Evolutionary conservation across 37 sponge, comb jelly and placozoan species (phyloP).

Genomic region (Amphimedon queenslandica): DNA sequence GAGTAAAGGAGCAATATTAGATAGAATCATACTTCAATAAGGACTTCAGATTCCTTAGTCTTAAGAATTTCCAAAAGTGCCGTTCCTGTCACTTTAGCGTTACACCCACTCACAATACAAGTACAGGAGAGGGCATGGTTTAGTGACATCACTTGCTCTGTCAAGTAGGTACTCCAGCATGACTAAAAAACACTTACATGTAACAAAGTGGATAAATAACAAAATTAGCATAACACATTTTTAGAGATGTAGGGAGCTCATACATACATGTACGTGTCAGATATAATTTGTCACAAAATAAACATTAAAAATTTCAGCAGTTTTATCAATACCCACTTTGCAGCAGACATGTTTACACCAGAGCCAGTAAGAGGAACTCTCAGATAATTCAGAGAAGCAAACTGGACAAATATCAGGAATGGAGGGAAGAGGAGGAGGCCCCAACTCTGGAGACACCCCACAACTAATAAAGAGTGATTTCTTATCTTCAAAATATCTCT

Average conservation of each 20-base stretch:
- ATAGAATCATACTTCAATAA: conserved; percentile 21
- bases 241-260: too few species aligned
- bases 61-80: conserved; percentile 22
- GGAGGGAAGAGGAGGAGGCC: not conserved
- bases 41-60: conserved; percentile 5
- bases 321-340: conserved; percentile 11
- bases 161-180: conserved; percentile 42
- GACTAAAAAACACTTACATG: conserved; percentile 15
- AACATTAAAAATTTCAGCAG: not conserved
- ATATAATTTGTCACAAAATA: not conserved
- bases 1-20: not conserved
- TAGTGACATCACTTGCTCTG: conserved; percentile 19
- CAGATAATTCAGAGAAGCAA: conserved; percentile 7
- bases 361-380: conserved; percentile 5
- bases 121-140: conserved; percentile 7
- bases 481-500: conserved; percentile 23
- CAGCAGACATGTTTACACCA: conserved; percentile 59
- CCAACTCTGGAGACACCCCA: conserved; percentile 10
- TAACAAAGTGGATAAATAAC: too few species aligned
- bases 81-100: conserved; percentile 26
- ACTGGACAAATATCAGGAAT: conserved; percentile 18
- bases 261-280: too few species aligned
- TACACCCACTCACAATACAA: conserved; percentile 32
- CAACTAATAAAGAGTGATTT: conserved; percentile 8
- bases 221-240: too few species aligned